A percentile compares a stretch with the other conserved stretches of the same genome.
phyloP scores from a whole-genome alignment of 2,888 invertebrate species.

The Heliothis peltigera region DNA sequence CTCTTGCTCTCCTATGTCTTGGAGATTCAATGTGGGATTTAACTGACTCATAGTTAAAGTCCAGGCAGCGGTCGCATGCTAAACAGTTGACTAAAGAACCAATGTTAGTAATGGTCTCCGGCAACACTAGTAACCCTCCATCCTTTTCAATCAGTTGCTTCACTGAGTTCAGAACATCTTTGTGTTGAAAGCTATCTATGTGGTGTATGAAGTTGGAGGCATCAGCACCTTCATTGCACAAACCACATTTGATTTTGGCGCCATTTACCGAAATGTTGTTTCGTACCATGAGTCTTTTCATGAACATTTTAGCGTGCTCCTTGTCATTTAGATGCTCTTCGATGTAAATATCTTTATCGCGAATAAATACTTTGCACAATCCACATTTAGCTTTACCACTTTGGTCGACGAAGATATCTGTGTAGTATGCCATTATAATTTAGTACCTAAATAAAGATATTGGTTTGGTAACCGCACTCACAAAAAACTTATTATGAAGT shows the following conservation, averaged over 20 bases:
- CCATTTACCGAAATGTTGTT: constrained; percentile 62
- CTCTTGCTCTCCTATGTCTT: constrained; percentile 66
- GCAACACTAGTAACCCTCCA: constrained; percentile 67
- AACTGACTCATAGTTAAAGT: constrained; percentile 57
- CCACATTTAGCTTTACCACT: constrained; percentile 65
- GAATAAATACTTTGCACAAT: constrained; percentile 65
- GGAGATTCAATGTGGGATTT: constrained; percentile 60
- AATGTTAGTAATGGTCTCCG: constrained; percentile 50
- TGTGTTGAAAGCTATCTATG: constrained; percentile 61
- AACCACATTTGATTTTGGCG: constrained; percentile 55
- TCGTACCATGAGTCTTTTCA: constrained; percentile 63
- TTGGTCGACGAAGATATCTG: constrained; percentile 65
- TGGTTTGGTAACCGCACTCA: neutral
- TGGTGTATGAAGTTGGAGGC: constrained; percentile 55
- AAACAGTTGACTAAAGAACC: constrained; percentile 59
- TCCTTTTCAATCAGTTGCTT: constrained; percentile 63
- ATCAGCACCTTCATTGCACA: constrained; percentile 62
- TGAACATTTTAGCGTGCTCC: constrained; percentile 61
- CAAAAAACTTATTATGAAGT: neutral
- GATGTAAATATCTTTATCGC: constrained; percentile 55
- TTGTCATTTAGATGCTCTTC: constrained; percentile 64
- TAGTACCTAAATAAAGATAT: too few species aligned
- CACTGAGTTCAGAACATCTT: constrained; percentile 50
- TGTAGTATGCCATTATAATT: constrained; percentile 57
- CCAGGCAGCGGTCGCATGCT: constrained; percentile 63